phyloP scores from a whole-genome alignment of 2,888 invertebrate genomes.

The Apotomis betuletana region DNA sequence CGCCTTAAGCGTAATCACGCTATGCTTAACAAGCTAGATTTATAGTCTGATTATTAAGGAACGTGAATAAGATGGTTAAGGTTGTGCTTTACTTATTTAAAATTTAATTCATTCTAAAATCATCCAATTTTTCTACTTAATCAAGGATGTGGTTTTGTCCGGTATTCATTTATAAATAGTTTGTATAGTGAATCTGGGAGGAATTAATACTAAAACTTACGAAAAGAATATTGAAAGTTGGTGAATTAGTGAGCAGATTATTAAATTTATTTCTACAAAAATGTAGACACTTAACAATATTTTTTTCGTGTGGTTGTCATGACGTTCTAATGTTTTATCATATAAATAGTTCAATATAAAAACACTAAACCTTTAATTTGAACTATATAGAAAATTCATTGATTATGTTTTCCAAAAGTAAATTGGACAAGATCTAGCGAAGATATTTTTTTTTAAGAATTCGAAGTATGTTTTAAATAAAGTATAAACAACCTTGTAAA shows the following conservation, averaged over 20 bases:
- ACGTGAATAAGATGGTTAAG: conserved; percentile 7
- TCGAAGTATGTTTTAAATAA: conserved; percentile 19
- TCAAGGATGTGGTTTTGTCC: too few species aligned
- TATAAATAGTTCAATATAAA: too few species aligned
- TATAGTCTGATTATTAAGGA: conserved; percentile 23
- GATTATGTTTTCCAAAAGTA: too few species aligned
- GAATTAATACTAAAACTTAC: not conserved
- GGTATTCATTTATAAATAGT: too few species aligned
- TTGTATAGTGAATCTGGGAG: too few species aligned
- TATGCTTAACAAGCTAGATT: conserved; percentile 37
- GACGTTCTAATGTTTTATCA: too few species aligned
- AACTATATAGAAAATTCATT: too few species aligned
- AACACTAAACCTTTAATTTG: too few species aligned
- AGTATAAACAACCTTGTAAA: conserved; percentile 21
- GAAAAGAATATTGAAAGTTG: not conserved
- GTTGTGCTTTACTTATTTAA: conserved; percentile 12
- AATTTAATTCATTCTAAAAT: too few species aligned
- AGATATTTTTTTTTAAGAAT: not conserved
- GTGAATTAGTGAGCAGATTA: not conserved
- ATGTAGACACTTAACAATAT: not conserved
- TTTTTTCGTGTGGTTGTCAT: not conserved
- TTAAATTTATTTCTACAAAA: not conserved
- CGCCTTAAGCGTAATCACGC: conserved; percentile 25
- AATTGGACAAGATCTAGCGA: too few species aligned
- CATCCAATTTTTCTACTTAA: too few species aligned